Base-by-base conservation (phyloP, 2,888 invertebrate species). In the Limenitis camilla region DNA sequence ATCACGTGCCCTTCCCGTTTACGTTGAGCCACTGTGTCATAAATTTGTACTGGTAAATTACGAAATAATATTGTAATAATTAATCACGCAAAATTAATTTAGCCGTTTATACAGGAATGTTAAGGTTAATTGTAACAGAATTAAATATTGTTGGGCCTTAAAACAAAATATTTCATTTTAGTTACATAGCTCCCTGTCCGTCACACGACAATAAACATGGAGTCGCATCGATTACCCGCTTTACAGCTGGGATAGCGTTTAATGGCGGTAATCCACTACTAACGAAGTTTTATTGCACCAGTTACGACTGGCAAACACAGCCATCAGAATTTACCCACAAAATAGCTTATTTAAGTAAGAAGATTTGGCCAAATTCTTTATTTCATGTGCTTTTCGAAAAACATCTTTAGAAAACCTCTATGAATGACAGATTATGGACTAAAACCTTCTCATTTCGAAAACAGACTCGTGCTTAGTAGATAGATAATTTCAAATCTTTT, bases 231-330 rank as follows among this genome's bases (percentile, higher is more conserved):
- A 84, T 83, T 81, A 80, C 69, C 64, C 72, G 76, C 72, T 83
- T 83, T 83, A 85, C 78, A 77, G 71, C 82, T 72, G 67, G 65
- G 69, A 67, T 67, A 65, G 62, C 68, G 69, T 77, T 78, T 84
- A 82, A 86, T 81, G 74, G 74, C 78, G 74, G 82, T 84, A 84
- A 85, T 85, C 81, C 81, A 72, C 76, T 72, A 72, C 71, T 57
- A 52, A 58, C 59, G 55, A 59, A 57, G 55, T 59, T 59, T 59
- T 57, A 59, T 55, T 57, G 57, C 3, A 3, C 66, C 66, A 68
- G 72, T 78, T 73, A 78, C 74, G 72, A 71, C 74, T 66, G 67
- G 62, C 69, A 70, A 72, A 75, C 55, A 58, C 60, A 52, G 52
- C 58, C 43, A 55, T 58, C 52, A 55, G 52, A 54, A 59, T 59